phyloP scores from a whole-genome alignment of 2,113 vertebrate species.

The Cyanoliseus patagonus region DNA sequence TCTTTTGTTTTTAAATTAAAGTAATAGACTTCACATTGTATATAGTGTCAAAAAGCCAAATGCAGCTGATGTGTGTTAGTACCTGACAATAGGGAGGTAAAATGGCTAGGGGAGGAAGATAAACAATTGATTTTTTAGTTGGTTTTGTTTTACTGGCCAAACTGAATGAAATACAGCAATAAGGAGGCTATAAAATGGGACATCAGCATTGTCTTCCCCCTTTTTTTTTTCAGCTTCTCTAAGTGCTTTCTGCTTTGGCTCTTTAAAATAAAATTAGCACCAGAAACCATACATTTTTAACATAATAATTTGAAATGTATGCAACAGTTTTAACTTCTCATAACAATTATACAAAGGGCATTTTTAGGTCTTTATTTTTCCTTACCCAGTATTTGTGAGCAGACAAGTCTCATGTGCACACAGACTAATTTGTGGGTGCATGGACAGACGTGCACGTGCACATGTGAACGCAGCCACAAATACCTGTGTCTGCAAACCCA shows the following conservation, averaged over 20 bases:
- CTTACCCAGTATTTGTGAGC: neutral
- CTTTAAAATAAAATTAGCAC: neutral
- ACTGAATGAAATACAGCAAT: neutral
- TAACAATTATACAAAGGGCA: neutral
- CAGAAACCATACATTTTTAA: neutral
- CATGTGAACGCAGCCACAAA: neutral
- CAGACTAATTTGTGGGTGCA: neutral
- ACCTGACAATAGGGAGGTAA: neutral
- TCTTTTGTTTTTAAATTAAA: neutral
- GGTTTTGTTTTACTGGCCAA: neutral
- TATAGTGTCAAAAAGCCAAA: neutral
- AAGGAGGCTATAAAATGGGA: neutral
- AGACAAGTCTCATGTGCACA: neutral
- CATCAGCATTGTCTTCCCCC: neutral
- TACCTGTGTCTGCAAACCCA: neutral
- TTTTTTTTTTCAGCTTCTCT: neutral
- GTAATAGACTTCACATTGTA: neutral
- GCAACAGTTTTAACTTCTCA: neutral
- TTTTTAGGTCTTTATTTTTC: neutral
- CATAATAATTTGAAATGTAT: neutral
- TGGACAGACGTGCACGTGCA: neutral
- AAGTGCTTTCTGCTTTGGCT: neutral
- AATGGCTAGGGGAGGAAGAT: neutral
- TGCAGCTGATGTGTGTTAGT: neutral
- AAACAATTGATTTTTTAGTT: neutral